Evolutionary conservation across 2,888 invertebrate genomes (phyloP).

Genomic region (Cryptophagus acutangulus): DNA sequence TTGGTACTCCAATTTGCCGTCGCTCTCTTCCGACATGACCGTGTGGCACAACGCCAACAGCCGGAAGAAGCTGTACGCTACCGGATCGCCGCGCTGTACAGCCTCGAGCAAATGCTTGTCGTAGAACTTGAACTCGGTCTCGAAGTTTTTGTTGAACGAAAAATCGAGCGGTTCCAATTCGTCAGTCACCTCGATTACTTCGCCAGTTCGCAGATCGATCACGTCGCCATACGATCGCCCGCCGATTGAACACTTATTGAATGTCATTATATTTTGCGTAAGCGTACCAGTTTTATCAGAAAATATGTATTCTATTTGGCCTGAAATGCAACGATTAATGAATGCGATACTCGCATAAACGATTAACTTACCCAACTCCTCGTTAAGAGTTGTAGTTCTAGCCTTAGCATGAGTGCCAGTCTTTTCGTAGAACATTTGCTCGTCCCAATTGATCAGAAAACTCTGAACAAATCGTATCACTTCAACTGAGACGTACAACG

Average conservation of each 20-base stretch:
- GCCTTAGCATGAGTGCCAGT: slow-evolving; percentile 90
- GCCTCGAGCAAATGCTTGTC: slow-evolving; percentile 81
- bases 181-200: slow-evolving; percentile 80
- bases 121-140: slow-evolving; percentile 90
- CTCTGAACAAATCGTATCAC: slow-evolving; percentile 98
- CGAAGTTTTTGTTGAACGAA: slow-evolving; percentile 89
- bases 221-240: slow-evolving; percentile 90
- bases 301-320: slow-evolving; percentile 98
- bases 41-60: slow-evolving; percentile 95
- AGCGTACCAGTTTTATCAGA: slow-evolving; percentile 99
- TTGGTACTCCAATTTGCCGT: slow-evolving; percentile 59
- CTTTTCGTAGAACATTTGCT: slow-evolving; percentile 92
- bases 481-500: slow-evolving; percentile 93
- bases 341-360: not conserved
- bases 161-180: slow-evolving; percentile 81
- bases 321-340: slow-evolving; percentile 38
- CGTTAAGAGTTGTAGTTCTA: slow-evolving; percentile 95
- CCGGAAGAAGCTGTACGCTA: slow-evolving; percentile 79
- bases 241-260: slow-evolving; percentile 96
- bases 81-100: slow-evolving; percentile 66
- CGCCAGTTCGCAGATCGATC: slow-evolving; percentile 80
- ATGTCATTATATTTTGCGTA: slow-evolving; percentile 99
- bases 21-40: slow-evolving; percentile 94
- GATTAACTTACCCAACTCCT: slow-evolving; percentile 72
- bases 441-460: slow-evolving; percentile 98